Base-by-base conservation (phyloP, 1,140 invertebrate species). In the Lordiphosa collinella region DNA sequence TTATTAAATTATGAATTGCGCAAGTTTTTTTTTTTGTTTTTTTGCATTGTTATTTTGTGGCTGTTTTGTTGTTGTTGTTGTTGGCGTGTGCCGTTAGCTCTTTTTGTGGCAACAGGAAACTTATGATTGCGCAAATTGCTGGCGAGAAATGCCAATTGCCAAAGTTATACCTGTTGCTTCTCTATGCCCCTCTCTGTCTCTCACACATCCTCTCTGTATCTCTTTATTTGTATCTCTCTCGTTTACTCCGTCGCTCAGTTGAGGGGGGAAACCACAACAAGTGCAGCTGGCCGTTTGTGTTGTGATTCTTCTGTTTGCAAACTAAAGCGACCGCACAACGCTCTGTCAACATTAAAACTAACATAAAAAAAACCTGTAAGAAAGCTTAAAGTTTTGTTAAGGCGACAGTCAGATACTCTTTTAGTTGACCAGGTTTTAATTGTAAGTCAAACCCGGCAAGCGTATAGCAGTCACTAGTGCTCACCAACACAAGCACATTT, bases 91-190 rank as follows among this genome's bases (percentile, higher is more conserved):
- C 74, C 74, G 59, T 80, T 80, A 74, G 34, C 56, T 61, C 25
- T 48, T 66, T 54, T 36, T 55, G 64, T 67, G 57, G 65, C 70
- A 75, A 82, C 78, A 80, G 75, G 75, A 82, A 82, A 72, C 55
- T 82, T 82, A 64, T 80, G 76, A 80, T 80, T 80, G 76, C 71
- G 36, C 53, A 80, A 79, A 82, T 82, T 75, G 71, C 72, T 76
- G 43, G 35, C 64, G 61, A 53, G 53, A 79, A 59, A 79, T 69
- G 55, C 74, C 74, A 74, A 80, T 82, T 82, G 78, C 61, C 67
- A 68, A 82, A 75, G 76, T 63, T 74, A 75, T 36, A 48, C 29
- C 32, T 35, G 46, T 48, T 48, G 46, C 34, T 16, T 38, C 10
- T 50, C 9, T 34, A 2, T 8, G 35, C 52, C 8, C 7, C 18